A percentile compares a stretch with the other conserved stretches of the same genome.
These are phyloP conservation scores for Sebastes cheni DNA, from an alignment of 2,797 vertebrate species.

Conservation along the genomic window DNA sequence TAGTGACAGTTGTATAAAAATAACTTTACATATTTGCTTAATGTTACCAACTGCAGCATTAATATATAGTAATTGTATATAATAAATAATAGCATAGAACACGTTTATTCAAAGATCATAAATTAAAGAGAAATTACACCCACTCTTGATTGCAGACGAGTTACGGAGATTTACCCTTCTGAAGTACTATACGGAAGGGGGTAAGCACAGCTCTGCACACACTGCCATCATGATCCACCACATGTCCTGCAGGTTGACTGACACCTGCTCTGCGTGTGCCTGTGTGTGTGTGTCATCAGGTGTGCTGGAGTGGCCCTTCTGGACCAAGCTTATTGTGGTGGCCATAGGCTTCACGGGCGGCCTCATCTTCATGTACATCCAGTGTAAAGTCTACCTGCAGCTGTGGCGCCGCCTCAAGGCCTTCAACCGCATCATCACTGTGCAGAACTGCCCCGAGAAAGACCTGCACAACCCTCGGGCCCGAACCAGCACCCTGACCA, in stretches of 20 bases:
- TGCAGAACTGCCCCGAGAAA: constrained; percentile 96
- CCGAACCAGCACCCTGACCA: constrained; percentile 50
- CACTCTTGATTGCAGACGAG: constrained; percentile 77
- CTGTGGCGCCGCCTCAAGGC: constrained; percentile 97
- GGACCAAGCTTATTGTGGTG: constrained; percentile 97
- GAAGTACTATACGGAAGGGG: constrained; percentile 67
- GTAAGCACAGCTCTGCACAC: constrained; percentile 70
- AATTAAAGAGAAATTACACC: constrained; percentile 55
- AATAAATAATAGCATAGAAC: not conserved
- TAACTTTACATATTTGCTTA: not conserved
- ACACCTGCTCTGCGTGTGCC: not conserved
- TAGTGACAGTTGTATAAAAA: no score
- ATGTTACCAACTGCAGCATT: not conserved
- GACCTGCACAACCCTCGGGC: constrained; percentile 54
- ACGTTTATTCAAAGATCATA: constrained; percentile 1
- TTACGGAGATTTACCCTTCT: constrained; percentile 75
- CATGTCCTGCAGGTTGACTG: not conserved
- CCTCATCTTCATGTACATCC: constrained; percentile 98
- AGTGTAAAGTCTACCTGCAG: constrained; percentile 96
- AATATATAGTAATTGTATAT: not conserved
- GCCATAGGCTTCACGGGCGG: constrained; percentile 92
- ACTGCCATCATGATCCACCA: constrained; percentile 27
- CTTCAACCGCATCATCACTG: constrained; percentile 97
- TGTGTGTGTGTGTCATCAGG: constrained; percentile 72
- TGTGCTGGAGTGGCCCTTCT: constrained; percentile 97